These are phyloP conservation scores for Epinephelus lanceolatus DNA, from an alignment of 2,113 vertebrate genomes.

Conservation along the genomic window DNA sequence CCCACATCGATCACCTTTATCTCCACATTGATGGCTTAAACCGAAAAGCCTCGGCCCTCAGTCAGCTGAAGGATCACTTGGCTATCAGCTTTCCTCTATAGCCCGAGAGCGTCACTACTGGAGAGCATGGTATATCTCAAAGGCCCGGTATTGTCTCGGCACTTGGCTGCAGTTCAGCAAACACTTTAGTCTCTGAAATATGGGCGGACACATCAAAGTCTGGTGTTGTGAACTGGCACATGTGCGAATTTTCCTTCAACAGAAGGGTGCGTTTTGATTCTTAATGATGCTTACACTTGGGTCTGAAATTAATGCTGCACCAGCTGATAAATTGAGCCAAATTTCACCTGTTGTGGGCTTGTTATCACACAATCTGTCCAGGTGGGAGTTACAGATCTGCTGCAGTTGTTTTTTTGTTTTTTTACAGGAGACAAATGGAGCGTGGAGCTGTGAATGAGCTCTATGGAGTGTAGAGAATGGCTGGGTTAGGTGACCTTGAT, in stretches of 20 bases:
- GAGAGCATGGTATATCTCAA: constrained; percentile 76
- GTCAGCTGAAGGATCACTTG: constrained; percentile 68
- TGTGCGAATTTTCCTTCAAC: constrained; percentile 60
- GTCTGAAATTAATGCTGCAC: constrained; percentile 55
- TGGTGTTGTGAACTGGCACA: constrained; percentile 63
- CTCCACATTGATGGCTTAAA: constrained; percentile 55
- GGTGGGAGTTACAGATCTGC: constrained; percentile 63
- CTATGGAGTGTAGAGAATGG: constrained; percentile 42
- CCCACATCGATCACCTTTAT: constrained; percentile 66
- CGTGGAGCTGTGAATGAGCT: constrained; percentile 59
- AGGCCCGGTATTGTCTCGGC: constrained; percentile 58
- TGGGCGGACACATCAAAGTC: constrained; percentile 71
- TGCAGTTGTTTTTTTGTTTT: constrained; percentile 32
- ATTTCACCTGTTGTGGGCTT: constrained; percentile 79
- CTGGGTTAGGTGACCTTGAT: constrained; percentile 68
- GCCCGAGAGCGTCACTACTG: constrained; percentile 62
- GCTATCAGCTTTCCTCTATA: constrained; percentile 70
- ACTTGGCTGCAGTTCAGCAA: constrained; percentile 69
- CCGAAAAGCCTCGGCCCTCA: constrained; percentile 51
- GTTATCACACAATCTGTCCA: constrained; percentile 68
- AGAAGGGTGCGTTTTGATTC: constrained; percentile 60
- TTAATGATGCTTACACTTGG: constrained; percentile 73
- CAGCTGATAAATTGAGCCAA: constrained; percentile 62
- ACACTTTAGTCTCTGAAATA: constrained; percentile 72
- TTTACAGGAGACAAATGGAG: constrained; percentile 62